Evolutionary conservation across 2,113 vertebrate genomes (phyloP), one percentile per base, ranked within the genome.

Genomic region (Cynopterus brachyotis): DNA sequence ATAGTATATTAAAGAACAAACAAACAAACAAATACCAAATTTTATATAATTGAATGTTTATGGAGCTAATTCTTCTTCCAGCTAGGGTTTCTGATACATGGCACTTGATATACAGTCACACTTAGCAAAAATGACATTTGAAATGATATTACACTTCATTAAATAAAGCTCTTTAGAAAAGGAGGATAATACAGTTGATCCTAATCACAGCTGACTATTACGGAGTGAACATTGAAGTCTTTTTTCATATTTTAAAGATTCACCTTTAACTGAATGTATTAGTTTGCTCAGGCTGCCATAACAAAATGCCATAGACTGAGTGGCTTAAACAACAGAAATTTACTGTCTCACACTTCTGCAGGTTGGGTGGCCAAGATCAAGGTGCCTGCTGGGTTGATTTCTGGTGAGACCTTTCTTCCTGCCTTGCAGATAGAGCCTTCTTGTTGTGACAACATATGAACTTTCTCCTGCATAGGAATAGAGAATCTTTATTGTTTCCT

Each of bases 181-280:
- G 9, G 3, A 62, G 6, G 24, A 28, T 32, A 76, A 57, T 37
- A 35, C 22, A 50, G 66, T 90, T 59, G 15, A 53, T 94, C 5
- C 22, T 92, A 70, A 81, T 93, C 35, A 62, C 15, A 13, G 28
- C 19, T 9, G 24, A 59, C 17, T 69, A 75, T 13, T 42, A 72
- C 16, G 42, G 9, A 76, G 15, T 59, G 24, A 72, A 70, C 6
- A 72, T 9, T 57, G 64, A 91, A 15, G 26, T 72, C 30, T 45
- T 30, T 67, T 82, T 94, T 96, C 57, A 40, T 40, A 67, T 90
- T 89, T 89, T 93, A 75, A 92, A 88, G 53, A 60, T n/a, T 17
- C 12, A 62, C 28, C 37, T 95, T 66, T 60, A 47, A 86, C 4
- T 45, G 24, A 82, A 9, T 59, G 5, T 45, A 40, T 83, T 73